phyloP scores from a whole-genome alignment of 2,113 vertebrate genomes.

The Ornithorhynchus anatinus region DNA sequence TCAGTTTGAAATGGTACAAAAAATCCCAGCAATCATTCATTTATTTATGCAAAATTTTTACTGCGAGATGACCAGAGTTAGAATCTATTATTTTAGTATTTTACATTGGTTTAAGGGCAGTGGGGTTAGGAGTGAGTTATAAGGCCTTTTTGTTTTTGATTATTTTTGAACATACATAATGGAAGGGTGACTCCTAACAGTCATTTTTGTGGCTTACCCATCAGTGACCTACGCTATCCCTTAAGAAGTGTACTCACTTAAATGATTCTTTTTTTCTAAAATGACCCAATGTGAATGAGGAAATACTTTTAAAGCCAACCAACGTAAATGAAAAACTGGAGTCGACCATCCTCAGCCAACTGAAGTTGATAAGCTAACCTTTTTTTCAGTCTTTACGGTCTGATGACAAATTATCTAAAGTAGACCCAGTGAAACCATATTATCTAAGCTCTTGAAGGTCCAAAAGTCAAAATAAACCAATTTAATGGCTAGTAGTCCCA shows the following conservation, averaged over 20 bases:
- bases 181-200: not conserved
- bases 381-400: not conserved
- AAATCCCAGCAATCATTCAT: not conserved
- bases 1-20: not conserved
- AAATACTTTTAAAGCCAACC: not conserved
- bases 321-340: not conserved
- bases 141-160: not conserved
- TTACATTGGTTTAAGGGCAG: not conserved
- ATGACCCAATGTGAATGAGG: not conserved
- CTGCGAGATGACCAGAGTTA: not conserved
- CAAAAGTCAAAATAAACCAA: no score
- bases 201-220: not conserved
- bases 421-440: no score
- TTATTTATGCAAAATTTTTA: slow-evolving; percentile 1
- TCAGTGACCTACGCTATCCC: not conserved
- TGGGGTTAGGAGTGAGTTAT: rapidly evolving
- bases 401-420: no score
- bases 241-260: not conserved
- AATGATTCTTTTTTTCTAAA: not conserved
- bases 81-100: not conserved
- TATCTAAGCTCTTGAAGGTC: no score
- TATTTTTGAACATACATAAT: not conserved
- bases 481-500: no score
- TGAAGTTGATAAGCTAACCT: not conserved
- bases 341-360: not conserved